Base-by-base conservation (phyloP, 2,113 vertebrate species). In the Pseudorectes ferrugineus region DNA sequence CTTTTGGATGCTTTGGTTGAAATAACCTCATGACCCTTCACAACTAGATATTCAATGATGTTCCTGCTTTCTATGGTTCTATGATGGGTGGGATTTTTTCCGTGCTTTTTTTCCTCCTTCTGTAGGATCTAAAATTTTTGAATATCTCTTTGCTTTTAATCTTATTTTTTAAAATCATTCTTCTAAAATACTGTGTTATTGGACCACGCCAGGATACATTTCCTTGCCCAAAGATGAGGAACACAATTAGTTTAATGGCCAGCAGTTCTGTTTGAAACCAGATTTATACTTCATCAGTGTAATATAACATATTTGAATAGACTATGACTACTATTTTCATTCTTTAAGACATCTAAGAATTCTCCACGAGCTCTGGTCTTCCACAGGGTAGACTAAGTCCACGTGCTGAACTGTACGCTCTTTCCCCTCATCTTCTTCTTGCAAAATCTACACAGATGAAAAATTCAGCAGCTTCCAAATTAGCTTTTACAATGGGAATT, bases 81-180 rank as follows among this genome's bases (percentile, higher is more conserved):
- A 1, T 42, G 29, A 11, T 31, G 11, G 6, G 5, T 31, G 10
- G 18, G 13, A 2, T 3, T 54, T 66, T 66, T 67, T 14, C 12
- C 3, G 0, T 12, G 5, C 21, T 26, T 21, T 21, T 33, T 8
- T 26, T 5, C 1, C 7, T 2, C 2, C n/a, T 28, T 28, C 25
- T 38, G 10, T 35, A 51, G 18, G 15, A 71, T 54, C 22, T 62
- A 46, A 74, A 40, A 31, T 24, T 21, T 12, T 11, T 13, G 0
- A 9, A 12, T n/a, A 33, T 33, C 31, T 59, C 6, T 85, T 92
- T 73, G 8, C 10, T 58, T 89, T 81, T 61, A 29, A 43, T 49
- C 29, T 58, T 3, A 7, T 21, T 38, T 65, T 88, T 54, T 3
- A 6, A 49, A 92, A 59, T 31, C 0, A 24, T 19, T 24, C 4